phyloP scores from a whole-genome alignment of 2,797 vertebrate species.

The Tenualosa ilisha region DNA sequence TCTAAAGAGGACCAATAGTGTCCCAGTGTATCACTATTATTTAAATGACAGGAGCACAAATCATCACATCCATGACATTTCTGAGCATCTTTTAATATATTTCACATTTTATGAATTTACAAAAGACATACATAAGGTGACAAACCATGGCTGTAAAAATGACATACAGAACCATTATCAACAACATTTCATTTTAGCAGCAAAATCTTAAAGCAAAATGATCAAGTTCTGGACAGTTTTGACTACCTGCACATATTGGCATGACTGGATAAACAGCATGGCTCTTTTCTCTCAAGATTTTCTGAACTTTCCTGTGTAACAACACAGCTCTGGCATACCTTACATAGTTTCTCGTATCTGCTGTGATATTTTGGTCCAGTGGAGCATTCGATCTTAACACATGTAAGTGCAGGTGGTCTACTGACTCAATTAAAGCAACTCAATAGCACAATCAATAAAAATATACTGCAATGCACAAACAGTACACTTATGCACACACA shows the following conservation, averaged over 20 bases:
- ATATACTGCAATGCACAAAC: conserved; percentile 7
- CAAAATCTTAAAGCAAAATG: conserved; percentile 44
- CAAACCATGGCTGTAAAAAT: conserved; percentile 72
- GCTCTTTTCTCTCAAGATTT: background rate
- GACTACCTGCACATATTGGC: conserved; percentile 15
- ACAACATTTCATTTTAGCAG: conserved; percentile 39
- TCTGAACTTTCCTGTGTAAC: background rate
- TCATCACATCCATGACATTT: background rate
- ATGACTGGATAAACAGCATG: conserved; percentile 3
- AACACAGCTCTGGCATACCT: background rate
- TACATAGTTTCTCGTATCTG: background rate
- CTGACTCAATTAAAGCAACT: conserved; percentile 11
- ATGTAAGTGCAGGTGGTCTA: conserved; percentile 4
- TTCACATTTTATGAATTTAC: conserved; percentile 81
- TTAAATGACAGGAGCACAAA: background rate
- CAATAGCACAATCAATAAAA: conserved; percentile 7
- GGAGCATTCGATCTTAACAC: background rate
- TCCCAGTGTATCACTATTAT: background rate
- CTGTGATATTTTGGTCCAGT: background rate
- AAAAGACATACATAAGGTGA: conserved; percentile 76
- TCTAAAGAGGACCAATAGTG: background rate
- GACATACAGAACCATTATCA: conserved; percentile 56
- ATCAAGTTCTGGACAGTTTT: conserved; percentile 17
- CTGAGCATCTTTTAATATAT: conserved; percentile 69
- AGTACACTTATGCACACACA: conserved; percentile 20